phyloP scores from a whole-genome alignment of 37 sponge, comb jelly and placozoan genomes.

The Trichoplax adhaerens region DNA sequence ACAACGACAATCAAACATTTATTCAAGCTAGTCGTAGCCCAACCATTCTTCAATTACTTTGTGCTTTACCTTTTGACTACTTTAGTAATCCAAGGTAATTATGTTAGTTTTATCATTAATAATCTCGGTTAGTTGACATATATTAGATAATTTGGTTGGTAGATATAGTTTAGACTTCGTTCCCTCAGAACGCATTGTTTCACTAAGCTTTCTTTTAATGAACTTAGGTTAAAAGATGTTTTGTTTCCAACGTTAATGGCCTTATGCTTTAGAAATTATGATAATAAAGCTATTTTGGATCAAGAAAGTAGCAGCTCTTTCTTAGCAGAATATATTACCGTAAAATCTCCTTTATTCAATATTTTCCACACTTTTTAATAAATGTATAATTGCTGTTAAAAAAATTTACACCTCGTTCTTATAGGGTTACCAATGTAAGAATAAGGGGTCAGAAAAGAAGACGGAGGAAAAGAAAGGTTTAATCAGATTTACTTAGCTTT shows the following conservation, averaged over 20 bases:
- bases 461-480: no score
- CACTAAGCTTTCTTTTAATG: neutral
- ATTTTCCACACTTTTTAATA: no score
- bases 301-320: slow-evolving; percentile 59
- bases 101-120: no score
- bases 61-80: slow-evolving; percentile 72
- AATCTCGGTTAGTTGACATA: no score
- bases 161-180: slow-evolving; percentile 1
- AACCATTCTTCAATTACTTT: slow-evolving; percentile 67
- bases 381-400: no score
- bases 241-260: slow-evolving; percentile 70
- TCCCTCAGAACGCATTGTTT: neutral
- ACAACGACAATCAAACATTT: slow-evolving; percentile 56
- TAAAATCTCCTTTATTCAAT: neutral
- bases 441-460: no score
- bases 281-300: slow-evolving; percentile 44
- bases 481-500: no score
- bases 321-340: slow-evolving; percentile 31
- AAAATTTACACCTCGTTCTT: no score
- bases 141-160: neutral
- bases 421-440: no score
- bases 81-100: slow-evolving; percentile 60
- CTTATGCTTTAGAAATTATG: slow-evolving; percentile 34
- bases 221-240: slow-evolving; percentile 25
- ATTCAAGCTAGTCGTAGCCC: slow-evolving; percentile 73